Evolutionary conservation across 2,888 invertebrate species (phyloP), one percentile per base, ranked within the genome.

Genomic region (Mythimna loreyi): DNA sequence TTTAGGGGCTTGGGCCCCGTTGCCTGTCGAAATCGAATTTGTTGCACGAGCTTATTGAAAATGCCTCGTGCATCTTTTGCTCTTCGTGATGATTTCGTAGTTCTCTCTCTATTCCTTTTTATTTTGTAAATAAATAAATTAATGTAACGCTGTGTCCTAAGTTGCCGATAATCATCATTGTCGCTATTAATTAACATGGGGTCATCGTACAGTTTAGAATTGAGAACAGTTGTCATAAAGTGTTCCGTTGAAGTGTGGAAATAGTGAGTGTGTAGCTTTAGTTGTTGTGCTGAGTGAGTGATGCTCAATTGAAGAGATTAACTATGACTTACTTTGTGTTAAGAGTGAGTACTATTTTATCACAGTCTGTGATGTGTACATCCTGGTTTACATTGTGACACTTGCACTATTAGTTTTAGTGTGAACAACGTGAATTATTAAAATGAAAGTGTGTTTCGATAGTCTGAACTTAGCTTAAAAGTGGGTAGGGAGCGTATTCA

Each of bases 1-100:
- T 91, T 89, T 90, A 86, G 92, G 93, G 94, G 91, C 92, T 91
- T 87, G 85, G 91, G 90, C 87, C 88, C 89, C 89, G 85, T 81
- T 91, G 84, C 81, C 83, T 86, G 89, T 90, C 88, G 87, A 90
- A 91, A 91, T 93, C 92, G 91, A 92, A 93, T 94, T 93, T 93
- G 93, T 91, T 93, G 94, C 93, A 92, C 86, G 91, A 90, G 87
- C 89, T 91, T 89, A 90, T 93, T 92, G 91, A 91, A 92, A 92
- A 92, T 90, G 89, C 85, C 80, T 83, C 85, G 86, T 90, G 89
- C 92, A 87, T 89, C 86, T 87, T 78, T 67, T 70, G 80, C 83
- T 82, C 80, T 79, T 72, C 68, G 73, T 75, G 80, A 85, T 81
- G 72, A 80, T 76, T 85, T 85, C 72, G 60, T 59, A 62, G 67